These are phyloP conservation scores for Melanargia galathea DNA, from an alignment of 2,888 invertebrate species.

Conservation along the genomic window DNA sequence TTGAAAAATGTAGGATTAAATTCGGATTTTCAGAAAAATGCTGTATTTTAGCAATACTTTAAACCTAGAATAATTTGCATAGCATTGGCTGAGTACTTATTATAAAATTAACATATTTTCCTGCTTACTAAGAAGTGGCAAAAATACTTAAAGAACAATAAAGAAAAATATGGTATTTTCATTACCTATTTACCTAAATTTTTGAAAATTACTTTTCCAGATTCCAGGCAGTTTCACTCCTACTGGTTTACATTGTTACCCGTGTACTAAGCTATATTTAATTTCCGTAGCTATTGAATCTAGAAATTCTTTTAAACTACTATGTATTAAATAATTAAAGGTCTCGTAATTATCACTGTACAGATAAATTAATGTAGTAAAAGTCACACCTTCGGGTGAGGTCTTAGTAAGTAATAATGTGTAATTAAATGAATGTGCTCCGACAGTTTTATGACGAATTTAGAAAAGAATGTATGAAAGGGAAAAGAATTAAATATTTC, in stretches of 20 bases:
- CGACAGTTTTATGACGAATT: slow-evolving; percentile 81
- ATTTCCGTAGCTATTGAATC: slow-evolving; percentile 63
- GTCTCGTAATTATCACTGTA: slow-evolving; percentile 81
- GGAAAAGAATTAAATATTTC: slow-evolving; percentile 80
- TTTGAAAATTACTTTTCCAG: neutral
- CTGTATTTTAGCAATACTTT: too few species aligned
- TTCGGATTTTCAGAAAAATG: neutral
- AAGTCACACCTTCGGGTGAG: slow-evolving; percentile 76
- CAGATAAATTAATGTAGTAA: slow-evolving; percentile 81
- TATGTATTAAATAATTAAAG: slow-evolving; percentile 74
- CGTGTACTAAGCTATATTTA: slow-evolving; percentile 22
- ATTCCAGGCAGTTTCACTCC: slow-evolving; percentile 28
- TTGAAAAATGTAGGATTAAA: neutral
- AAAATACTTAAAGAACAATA: neutral
- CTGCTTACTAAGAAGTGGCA: neutral
- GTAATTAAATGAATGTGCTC: slow-evolving; percentile 81
- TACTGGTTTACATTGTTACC: slow-evolving; percentile 9
- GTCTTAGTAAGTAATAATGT: slow-evolving; percentile 79
- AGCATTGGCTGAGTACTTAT: neutral
- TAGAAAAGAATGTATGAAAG: slow-evolving; percentile 81
- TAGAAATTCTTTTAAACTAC: slow-evolving; percentile 71
- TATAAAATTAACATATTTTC: neutral
- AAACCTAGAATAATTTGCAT: too few species aligned
- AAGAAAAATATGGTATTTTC: too few species aligned
- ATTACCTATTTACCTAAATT: neutral